phyloP scores from a whole-genome alignment of 2,113 vertebrate species.

The Thermophis baileyi region DNA sequence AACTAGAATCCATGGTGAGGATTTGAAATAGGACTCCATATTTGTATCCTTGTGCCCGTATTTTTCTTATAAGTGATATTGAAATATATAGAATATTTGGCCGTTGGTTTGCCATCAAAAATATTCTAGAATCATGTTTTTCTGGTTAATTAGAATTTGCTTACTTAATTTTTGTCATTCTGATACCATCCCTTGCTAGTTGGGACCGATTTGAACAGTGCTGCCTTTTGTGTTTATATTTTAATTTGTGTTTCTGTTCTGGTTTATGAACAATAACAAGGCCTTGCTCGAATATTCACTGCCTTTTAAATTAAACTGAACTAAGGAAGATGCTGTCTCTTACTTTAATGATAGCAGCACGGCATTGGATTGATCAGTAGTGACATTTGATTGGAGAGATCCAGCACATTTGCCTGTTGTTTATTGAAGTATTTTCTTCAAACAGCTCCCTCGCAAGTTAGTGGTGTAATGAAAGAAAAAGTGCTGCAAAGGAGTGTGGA shows the following conservation, averaged over 20 bases:
- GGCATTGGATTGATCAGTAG: constrained; percentile 70
- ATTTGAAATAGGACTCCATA: constrained; percentile 7
- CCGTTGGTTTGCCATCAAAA: constrained; percentile 66
- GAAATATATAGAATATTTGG: constrained; percentile 70
- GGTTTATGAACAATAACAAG: constrained; percentile 80
- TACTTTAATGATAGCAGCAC: constrained; percentile 72
- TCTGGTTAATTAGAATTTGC: constrained; percentile 77
- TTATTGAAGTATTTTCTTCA: constrained; percentile 77
- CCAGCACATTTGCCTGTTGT: constrained; percentile 68
- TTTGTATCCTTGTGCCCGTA: constrained; percentile 34
- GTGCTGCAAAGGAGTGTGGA: constrained; percentile 92
- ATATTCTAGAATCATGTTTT: constrained; percentile 72
- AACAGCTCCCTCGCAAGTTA: constrained; percentile 96
- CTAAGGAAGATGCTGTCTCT: constrained; percentile 73
- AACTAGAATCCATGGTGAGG: constrained; percentile 15
- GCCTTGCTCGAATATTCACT: constrained; percentile 83
- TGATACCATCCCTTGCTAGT: constrained; percentile 73
- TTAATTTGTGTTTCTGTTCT: constrained; percentile 83
- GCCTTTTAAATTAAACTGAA: constrained; percentile 65
- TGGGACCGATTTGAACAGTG: constrained; percentile 71
- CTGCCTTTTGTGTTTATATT: constrained; percentile 78
- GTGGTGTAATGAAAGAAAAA: constrained; percentile 92
- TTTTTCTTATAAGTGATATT: constrained; percentile 38
- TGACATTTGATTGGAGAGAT: constrained; percentile 72
- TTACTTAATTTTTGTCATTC: constrained; percentile 77